Percentiles rank a stretch among this genome's conserved stretches.
Evolutionary conservation across 2,888 invertebrate species (phyloP).

Genomic region (Brenthis hecate): DNA sequence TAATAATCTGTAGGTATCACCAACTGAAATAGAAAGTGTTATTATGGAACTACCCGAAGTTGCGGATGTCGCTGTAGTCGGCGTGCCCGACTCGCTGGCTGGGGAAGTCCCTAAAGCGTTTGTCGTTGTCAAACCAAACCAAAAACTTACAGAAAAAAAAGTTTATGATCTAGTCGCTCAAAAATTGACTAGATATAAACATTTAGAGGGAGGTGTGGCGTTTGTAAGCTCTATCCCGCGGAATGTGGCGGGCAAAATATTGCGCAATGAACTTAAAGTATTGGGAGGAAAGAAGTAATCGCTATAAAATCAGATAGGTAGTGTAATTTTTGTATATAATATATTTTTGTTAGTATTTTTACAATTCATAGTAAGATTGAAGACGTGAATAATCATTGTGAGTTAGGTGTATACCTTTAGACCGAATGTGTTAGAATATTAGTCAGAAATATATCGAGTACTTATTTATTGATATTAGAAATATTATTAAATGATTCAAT

Average conservation of each 20-base stretch:
- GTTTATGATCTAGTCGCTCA: conserved; percentile 82
- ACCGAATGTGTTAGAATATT: neutral
- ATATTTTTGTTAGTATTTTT: neutral
- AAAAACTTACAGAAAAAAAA: conserved; percentile 80
- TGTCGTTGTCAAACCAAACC: conserved; percentile 83
- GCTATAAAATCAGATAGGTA: neutral
- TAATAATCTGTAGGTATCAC: conserved; percentile 85
- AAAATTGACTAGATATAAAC: conserved; percentile 88
- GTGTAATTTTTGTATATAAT: conserved; percentile 2
- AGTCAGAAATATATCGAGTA: neutral
- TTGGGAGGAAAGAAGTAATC: conserved; percentile 49
- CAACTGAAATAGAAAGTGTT: conserved; percentile 91
- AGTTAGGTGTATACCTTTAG: conserved; percentile 7
- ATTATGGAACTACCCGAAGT: conserved; percentile 87
- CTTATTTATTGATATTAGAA: neutral
- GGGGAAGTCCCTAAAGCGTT: conserved; percentile 90
- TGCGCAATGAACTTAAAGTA: conserved; percentile 86
- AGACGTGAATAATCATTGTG: neutral
- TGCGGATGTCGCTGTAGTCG: conserved; percentile 90
- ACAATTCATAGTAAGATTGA: neutral
- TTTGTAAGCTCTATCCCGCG: conserved; percentile 88
- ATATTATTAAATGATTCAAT: neutral
- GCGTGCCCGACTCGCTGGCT: conserved; percentile 85
- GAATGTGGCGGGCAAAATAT: conserved; percentile 89
- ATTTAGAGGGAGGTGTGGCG: conserved; percentile 86